Base-by-base conservation (phyloP, 2,797 vertebrate genomes). In the Pseudochaenichthys georgianus region DNA sequence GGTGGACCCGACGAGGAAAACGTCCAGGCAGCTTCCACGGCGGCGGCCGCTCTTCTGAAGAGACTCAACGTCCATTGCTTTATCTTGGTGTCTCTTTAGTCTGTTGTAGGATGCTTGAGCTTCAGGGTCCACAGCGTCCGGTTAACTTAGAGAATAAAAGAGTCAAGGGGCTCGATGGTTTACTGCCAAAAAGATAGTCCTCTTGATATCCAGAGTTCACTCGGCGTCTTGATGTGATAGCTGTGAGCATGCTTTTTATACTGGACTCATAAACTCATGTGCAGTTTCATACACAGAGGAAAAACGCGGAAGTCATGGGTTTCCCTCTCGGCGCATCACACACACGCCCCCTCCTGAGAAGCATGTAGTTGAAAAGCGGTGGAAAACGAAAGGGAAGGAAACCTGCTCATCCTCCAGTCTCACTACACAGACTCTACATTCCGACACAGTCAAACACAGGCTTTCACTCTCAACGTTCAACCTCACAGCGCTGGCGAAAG, bases 261-360 rank as follows among this genome's bases (percentile, higher is more conserved):
- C n/a, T 11, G 0, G 9, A 0, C 0, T 17, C 28, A 5, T 4
- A 41, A 17, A 13, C 46, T 48, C 0, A 1, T 1, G 1, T 4
- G 5, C n/a, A 5, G 78, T 81, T 77, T 88, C 84, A 76, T 13
- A 31, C 3, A 19, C 0, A 5, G 68, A 85, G 85, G 77, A 86
- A 92, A 92, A 88, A 90, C 50, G 68, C 90, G 93, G 94, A 95
- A 94, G 91, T 92, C 86, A 87, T 87, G 92, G 90, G 81, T 94
- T 95, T 94, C 94, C 93, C 92, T 85, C 45, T 53, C 81, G 61
- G 84, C 72, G 71, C 69, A 60, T 61, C 87, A 45, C 67, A 17
- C 67, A 52, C 79, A 5, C 68, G 53, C 64, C 60, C 68, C 51
- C 59, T 4, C 46, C 31, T 17, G 58, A 45, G 13, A 38, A 13